These are phyloP conservation scores for Parambassis ranga DNA, from an alignment of 2,797 vertebrate genomes.

Conservation along the genomic window DNA sequence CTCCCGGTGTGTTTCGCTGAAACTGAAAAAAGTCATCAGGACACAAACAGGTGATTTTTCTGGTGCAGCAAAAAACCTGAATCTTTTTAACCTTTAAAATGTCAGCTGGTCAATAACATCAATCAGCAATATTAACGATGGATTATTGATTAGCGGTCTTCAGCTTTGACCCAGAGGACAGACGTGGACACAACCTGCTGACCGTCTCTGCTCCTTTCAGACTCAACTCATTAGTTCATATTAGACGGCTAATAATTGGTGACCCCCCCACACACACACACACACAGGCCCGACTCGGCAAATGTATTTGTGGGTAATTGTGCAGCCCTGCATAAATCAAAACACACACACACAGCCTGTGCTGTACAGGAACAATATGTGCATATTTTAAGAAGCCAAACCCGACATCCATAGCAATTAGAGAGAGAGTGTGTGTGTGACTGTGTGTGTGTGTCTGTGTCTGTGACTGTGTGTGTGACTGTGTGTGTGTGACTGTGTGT, in stretches of 20 bases:
- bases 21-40: too few species aligned
- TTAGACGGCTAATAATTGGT: constrained; percentile 69
- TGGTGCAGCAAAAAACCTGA: too few species aligned
- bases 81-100: too few species aligned
- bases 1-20: too few species aligned
- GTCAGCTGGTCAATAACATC: too few species aligned
- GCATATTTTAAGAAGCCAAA: constrained; percentile 53
- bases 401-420: constrained; percentile 45
- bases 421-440: neutral
- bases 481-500: too few species aligned
- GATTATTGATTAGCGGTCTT: too few species aligned
- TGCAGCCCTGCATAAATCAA: constrained; percentile 57
- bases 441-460: neutral
- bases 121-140: too few species aligned
- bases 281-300: constrained; percentile 23
- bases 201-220: constrained; percentile 32
- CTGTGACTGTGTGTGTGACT: constrained; percentile 10
- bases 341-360: neutral
- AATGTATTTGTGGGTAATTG: constrained; percentile 65
- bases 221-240: constrained; percentile 65
- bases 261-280: too few species aligned
- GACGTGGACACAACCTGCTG: constrained; percentile 14
- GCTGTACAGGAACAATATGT: constrained; percentile 59
- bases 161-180: too few species aligned
- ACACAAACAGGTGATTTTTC: neutral